phyloP scores from a whole-genome alignment of 2,797 vertebrate species.

The Tragopan temminckii region DNA sequence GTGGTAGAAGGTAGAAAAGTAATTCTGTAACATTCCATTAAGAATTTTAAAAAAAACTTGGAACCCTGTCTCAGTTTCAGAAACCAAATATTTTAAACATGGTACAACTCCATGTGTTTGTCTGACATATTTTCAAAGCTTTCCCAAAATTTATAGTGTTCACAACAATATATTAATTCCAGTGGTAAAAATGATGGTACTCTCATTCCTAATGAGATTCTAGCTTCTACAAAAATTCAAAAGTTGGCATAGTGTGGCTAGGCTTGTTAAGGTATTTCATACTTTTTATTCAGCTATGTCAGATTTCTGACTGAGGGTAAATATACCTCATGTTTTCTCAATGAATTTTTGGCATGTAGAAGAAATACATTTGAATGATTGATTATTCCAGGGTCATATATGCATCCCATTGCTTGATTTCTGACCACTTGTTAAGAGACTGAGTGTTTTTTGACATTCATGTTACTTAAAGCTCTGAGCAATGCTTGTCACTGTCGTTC shows the following conservation, averaged over 20 bases:
- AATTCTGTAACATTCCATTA: background rate
- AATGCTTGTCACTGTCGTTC: background rate
- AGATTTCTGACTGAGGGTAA: conserved; percentile 29
- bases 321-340: background rate
- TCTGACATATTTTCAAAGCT: background rate
- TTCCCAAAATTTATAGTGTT: background rate
- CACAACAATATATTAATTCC: background rate
- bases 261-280: background rate
- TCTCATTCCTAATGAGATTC: background rate
- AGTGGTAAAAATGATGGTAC: background rate
- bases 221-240: background rate
- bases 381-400: conserved; percentile 27
- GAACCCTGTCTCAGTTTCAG: background rate
- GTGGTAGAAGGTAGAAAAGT: background rate
- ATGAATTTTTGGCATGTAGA: background rate
- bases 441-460: conserved; percentile 50
- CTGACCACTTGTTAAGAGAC: conserved; percentile 31
- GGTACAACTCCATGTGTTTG: background rate
- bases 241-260: background rate
- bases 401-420: conserved; percentile 7
- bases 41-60: background rate
- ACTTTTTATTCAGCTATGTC: background rate
- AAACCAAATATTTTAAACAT: background rate
- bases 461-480: conserved; percentile 10
- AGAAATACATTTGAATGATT: conserved; percentile 23